Evolutionary conservation across 2,113 vertebrate genomes (phyloP).

Genomic region (Pithys albifrons): DNA sequence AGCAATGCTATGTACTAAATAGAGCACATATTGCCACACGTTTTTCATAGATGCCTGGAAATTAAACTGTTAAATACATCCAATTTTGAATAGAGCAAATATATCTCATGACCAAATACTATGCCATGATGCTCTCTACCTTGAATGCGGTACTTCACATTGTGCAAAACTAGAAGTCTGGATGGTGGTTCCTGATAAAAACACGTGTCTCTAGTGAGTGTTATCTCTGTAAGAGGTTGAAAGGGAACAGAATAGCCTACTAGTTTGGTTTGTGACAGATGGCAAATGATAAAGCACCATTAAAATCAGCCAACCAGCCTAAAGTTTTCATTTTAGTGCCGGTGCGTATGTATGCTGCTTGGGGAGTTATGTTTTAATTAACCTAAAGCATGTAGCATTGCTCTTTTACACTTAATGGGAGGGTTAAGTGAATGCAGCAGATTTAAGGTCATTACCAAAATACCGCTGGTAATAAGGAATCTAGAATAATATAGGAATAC

Average conservation of each 20-base stretch:
- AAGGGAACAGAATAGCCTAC: neutral
- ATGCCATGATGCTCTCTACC: neutral
- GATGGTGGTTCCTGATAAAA: neutral
- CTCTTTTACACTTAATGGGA: slow-evolving; percentile 21
- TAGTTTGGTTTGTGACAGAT: slow-evolving; percentile 15
- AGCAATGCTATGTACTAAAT: neutral
- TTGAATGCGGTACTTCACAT: neutral
- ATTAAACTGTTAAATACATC: neutral
- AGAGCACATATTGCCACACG: neutral
- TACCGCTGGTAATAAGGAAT: neutral
- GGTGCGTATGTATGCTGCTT: neutral
- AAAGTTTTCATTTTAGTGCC: neutral
- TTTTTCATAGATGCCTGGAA: neutral
- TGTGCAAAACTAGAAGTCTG: neutral
- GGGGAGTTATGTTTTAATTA: slow-evolving; percentile 45
- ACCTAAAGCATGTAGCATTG: neutral
- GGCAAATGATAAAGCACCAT: slow-evolving; percentile 9
- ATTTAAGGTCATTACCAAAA: slow-evolving; percentile 11
- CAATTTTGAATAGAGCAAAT: neutral
- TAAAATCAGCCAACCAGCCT: neutral
- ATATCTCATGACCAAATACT: neutral
- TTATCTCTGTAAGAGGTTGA: neutral
- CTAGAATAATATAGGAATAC: neutral
- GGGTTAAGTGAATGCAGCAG: neutral
- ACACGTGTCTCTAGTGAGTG: neutral